Evolutionary conservation across 2,888 invertebrate genomes (phyloP).

Genomic region (Eumerus sabulonum): DNA sequence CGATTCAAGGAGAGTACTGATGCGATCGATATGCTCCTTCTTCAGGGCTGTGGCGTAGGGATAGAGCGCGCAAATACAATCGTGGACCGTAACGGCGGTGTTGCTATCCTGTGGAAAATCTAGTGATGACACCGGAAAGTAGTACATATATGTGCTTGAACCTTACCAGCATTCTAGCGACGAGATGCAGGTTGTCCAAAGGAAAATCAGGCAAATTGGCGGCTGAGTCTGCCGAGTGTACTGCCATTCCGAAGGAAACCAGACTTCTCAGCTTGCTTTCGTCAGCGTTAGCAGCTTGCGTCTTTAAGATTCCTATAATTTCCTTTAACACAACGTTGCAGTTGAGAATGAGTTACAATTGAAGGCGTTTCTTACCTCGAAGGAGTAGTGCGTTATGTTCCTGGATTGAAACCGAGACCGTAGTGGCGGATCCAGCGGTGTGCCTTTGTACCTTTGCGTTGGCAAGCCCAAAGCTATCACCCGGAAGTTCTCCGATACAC

Average conservation of each 20-base stretch:
- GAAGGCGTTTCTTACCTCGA: conserved; percentile 69
- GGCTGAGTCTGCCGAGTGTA: conserved; percentile 87
- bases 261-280: conserved; percentile 76
- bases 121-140: conserved; percentile 72
- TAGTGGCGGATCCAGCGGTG: conserved; percentile 96
- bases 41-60: conserved; percentile 89
- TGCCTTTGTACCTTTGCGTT: conserved; percentile 92
- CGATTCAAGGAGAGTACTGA: conserved; percentile 85
- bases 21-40: conserved; percentile 87
- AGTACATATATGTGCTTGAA: neutral
- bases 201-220: conserved; percentile 92
- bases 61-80: conserved; percentile 88
- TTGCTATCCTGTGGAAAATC: conserved; percentile 83
- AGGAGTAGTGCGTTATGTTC: conserved; percentile 82
- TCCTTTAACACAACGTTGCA: conserved; percentile 77
- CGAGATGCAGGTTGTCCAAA: conserved; percentile 86
- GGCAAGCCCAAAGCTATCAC: conserved; percentile 96
- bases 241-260: conserved; percentile 88
- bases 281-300: conserved; percentile 80
- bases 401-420: conserved; percentile 96
- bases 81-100: conserved; percentile 83
- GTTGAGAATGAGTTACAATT: neutral
- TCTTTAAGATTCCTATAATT: conserved; percentile 80
- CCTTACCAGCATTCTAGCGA: conserved; percentile 80
- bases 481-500: conserved; percentile 95